Conservation (phyloP, 1,140 invertebrate species). For the Drosophila orena region DNA sequence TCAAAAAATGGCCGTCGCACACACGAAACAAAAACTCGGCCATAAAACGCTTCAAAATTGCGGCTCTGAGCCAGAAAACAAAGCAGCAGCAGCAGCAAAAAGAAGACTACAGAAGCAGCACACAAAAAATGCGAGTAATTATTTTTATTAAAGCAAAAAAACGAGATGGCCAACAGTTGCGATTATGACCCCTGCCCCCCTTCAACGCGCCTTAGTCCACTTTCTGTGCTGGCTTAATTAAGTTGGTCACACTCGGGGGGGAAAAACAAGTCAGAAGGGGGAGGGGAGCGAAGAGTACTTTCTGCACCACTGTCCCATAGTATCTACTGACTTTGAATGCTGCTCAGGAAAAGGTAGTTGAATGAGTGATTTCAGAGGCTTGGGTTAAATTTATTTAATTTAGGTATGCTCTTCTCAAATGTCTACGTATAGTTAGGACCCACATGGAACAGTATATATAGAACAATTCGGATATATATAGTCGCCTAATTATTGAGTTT, state of each 20-base stretch:
- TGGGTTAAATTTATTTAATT: neutral
- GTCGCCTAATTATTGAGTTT: constrained; percentile 15
- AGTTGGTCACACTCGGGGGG: constrained; percentile 41
- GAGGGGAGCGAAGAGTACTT: neutral
- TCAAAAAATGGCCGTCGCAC: constrained; percentile 70
- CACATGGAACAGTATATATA: neutral
- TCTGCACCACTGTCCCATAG: constrained; percentile 1
- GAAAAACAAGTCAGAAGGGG: neutral
- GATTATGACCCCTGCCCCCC: constrained; percentile 31
- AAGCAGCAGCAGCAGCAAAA: constrained; percentile 45
- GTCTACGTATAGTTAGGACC: no score
- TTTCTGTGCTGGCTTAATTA: constrained; percentile 44
- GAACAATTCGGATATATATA: neutral
- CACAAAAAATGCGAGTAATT: constrained; percentile 69
- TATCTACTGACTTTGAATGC: neutral
- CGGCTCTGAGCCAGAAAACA: constrained; percentile 71
- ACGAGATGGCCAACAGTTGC: constrained; percentile 30
- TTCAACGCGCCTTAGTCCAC: constrained; percentile 3
- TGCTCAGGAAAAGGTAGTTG: neutral
- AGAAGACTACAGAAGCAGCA: constrained; percentile 33
- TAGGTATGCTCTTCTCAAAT: no score
- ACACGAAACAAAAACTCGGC: constrained; percentile 73
- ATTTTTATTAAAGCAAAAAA: constrained; percentile 74
- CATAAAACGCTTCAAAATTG: constrained; percentile 78
- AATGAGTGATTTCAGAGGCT: neutral